phyloP scores from a whole-genome alignment of 2,797 vertebrate genomes.

The Poecilia gillii region DNA sequence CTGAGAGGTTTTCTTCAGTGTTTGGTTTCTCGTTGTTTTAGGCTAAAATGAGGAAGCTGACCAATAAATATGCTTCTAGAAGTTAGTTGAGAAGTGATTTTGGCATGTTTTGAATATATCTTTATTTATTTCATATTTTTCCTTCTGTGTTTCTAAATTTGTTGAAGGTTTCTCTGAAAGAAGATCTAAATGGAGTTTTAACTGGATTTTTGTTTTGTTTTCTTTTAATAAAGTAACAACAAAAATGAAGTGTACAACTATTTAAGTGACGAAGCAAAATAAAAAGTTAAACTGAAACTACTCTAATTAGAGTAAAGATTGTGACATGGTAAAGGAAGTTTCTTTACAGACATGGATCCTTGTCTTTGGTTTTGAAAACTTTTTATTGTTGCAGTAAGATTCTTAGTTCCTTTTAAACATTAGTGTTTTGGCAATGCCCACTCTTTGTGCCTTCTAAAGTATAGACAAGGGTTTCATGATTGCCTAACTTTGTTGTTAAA shows the following conservation, averaged over 20 bases:
- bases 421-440: not conserved
- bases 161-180: not conserved
- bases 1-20: slow-evolving; percentile 11
- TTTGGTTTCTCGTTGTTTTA: not conserved
- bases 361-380: not conserved
- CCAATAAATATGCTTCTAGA: not conserved
- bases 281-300: not conserved
- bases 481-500: not conserved
- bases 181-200: not conserved
- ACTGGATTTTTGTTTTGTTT: not conserved
- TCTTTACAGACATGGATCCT: not conserved
- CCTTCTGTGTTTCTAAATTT: not conserved
- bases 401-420: not conserved
- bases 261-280: not conserved
- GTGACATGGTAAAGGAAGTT: not conserved
- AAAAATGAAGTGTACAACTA: not conserved
- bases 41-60: not conserved
- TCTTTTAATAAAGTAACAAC: not conserved
- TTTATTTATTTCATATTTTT: not conserved
- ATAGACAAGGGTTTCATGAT: not conserved
- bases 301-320: not conserved
- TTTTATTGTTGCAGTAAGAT: not conserved
- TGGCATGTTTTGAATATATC: not conserved
- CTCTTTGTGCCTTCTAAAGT: not conserved
- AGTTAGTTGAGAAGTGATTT: not conserved